A percentile compares a stretch with the other conserved stretches of the same genome.
phyloP scores from a whole-genome alignment of 2,113 vertebrate genomes.

The Dinomys branickii region DNA sequence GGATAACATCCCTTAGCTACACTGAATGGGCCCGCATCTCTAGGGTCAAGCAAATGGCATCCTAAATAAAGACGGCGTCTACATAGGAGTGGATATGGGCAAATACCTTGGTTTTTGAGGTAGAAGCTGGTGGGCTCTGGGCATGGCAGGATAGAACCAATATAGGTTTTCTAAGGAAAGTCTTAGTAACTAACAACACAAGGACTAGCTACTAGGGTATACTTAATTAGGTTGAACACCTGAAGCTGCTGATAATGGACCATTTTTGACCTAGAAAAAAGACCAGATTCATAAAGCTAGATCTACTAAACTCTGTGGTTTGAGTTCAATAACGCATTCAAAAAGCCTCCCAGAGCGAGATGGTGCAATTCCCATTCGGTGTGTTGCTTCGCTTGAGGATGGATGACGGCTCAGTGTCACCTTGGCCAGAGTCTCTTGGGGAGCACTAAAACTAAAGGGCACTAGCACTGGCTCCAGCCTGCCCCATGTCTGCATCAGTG shows the following conservation, averaged over 20 bases:
- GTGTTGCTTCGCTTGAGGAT: not conserved
- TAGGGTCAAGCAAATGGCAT: not conserved
- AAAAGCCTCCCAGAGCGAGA: not conserved
- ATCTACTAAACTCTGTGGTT: not conserved
- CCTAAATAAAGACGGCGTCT: not conserved
- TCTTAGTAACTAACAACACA: not conserved
- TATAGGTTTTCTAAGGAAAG: constrained; percentile 36
- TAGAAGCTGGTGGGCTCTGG: not conserved
- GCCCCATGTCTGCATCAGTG: not conserved
- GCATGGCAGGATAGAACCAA: not conserved
- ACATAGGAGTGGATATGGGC: not conserved
- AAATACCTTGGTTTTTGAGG: constrained; percentile 1
- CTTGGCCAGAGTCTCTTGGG: not conserved
- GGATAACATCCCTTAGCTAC: not conserved
- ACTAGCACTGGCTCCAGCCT: constrained; percentile 49
- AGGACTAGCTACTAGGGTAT: not conserved
- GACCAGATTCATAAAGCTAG: not conserved
- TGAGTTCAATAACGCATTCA: constrained; percentile 20
- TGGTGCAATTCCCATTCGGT: not conserved
- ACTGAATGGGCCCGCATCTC: not conserved
- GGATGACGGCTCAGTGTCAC: not conserved
- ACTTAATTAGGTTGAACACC: not conserved
- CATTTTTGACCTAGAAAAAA: not conserved
- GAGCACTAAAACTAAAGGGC: not conserved
- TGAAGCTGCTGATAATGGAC: not conserved